phyloP scores from a whole-genome alignment of 1,140 invertebrate species.

The Temnothorax longispinosus region DNA sequence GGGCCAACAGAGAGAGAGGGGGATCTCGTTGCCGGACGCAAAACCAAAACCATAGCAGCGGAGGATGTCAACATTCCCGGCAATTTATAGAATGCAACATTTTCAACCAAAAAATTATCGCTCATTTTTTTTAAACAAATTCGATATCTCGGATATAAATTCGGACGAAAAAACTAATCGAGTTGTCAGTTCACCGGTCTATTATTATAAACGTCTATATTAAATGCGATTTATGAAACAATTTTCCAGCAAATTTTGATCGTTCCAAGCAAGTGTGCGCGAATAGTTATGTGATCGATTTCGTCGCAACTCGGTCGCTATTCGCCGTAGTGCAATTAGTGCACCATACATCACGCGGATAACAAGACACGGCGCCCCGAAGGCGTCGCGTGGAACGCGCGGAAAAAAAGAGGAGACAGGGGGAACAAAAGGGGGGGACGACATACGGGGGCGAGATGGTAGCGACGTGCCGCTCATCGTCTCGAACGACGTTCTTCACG shows the following conservation, averaged over 20 bases:
- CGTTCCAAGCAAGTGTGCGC: conserved; percentile 1
- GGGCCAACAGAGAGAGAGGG: conserved; percentile 75
- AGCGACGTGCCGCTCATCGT: conserved; percentile 68
- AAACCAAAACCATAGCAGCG: conserved; percentile 73
- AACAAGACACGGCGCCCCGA: conserved; percentile 85
- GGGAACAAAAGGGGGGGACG: conserved; percentile 49
- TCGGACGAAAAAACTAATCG: neutral
- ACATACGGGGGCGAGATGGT: conserved; percentile 66
- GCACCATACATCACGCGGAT: conserved; percentile 84
- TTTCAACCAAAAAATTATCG: conserved; percentile 28
- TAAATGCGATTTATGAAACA: neutral
- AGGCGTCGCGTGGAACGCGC: conserved; percentile 81
- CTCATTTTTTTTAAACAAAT: neutral
- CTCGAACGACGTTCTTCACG: conserved; percentile 68
- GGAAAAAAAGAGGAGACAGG: conserved; percentile 53
- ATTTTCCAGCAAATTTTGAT: conserved; percentile 50
- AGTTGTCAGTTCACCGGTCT: neutral
- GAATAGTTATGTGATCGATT: conserved; percentile 44
- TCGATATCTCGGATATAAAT: neutral
- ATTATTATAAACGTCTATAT: neutral
- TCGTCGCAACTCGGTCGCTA: conserved; percentile 77
- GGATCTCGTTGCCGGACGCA: conserved; percentile 78
- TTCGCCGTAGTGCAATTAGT: conserved; percentile 84
- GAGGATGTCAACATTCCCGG: conserved; percentile 55
- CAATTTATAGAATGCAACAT: conserved; percentile 61